A percentile compares a stretch with the other conserved stretches of the same genome.
phyloP scores from a whole-genome alignment of 2,888 invertebrate genomes.

The Ischnura elegans region DNA sequence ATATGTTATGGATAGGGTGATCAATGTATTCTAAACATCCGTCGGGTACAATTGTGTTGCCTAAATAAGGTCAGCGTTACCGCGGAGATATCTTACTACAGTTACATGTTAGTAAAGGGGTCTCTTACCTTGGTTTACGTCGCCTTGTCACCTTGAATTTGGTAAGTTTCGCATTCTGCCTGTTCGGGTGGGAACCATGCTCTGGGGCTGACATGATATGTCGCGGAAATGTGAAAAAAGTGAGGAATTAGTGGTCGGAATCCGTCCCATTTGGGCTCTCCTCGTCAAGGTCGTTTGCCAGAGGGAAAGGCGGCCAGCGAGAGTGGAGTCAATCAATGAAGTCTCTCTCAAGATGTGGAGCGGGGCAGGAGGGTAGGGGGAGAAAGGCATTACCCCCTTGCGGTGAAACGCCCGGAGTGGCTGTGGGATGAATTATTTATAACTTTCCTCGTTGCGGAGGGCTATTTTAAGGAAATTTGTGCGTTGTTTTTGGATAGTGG shows the following conservation, averaged over 20 bases:
- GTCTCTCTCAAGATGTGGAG: background rate
- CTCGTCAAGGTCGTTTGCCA: background rate
- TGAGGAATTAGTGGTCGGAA: background rate
- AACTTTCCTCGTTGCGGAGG: background rate
- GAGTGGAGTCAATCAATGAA: background rate
- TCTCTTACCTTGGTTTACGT: background rate
- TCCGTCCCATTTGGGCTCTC: background rate
- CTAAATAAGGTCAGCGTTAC: background rate
- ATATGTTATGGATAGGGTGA: no score
- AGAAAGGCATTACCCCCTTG: background rate
- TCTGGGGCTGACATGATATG: background rate
- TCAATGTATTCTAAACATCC: no score
- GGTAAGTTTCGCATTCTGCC: background rate
- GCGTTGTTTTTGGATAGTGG: no score
- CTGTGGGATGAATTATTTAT: background rate
- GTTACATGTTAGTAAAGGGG: background rate
- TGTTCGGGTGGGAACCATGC: background rate
- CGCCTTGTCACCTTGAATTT: background rate
- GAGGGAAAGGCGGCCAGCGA: slow-evolving; percentile 2
- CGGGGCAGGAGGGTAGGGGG: no score
- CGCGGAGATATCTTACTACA: background rate
- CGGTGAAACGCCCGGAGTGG: background rate
- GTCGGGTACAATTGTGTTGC: no score
- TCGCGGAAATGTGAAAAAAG: no score
- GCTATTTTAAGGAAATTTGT: background rate